These are phyloP conservation scores for Philereme vetulata DNA, from an alignment of 2,888 invertebrate genomes.

Conservation along the genomic window DNA sequence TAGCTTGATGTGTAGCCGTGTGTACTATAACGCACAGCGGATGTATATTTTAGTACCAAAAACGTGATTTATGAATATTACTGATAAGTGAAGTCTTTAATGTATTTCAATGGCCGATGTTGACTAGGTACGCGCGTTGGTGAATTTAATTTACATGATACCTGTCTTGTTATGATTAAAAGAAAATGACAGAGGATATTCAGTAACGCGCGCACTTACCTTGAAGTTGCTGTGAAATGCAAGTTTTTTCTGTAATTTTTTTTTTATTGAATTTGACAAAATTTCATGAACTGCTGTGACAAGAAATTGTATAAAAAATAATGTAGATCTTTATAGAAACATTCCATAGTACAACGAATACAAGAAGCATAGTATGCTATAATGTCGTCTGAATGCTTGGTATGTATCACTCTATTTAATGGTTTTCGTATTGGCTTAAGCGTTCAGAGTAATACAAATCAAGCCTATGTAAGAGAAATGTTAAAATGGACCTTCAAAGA, in stretches of 20 bases:
- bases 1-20: too few species aligned
- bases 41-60: neutral
- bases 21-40: neutral
- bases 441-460: conserved; percentile 12
- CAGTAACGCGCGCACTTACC: neutral
- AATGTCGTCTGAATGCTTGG: conserved; percentile 8
- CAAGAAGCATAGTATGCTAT: neutral
- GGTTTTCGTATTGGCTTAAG: neutral
- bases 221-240: neutral
- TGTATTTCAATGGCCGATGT: too few species aligned
- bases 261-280: conserved; percentile 13
- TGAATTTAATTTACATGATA: too few species aligned
- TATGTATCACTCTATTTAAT: conserved; percentile 17
- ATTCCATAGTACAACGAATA: conserved; percentile 17
- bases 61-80: too few species aligned
- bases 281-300: conserved; percentile 9
- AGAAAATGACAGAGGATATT: too few species aligned
- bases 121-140: too few species aligned
- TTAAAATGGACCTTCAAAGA: neutral
- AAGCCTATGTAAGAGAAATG: neutral
- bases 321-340: conserved; percentile 25
- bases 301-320: conserved; percentile 17
- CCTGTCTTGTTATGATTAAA: too few species aligned
- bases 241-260: conserved; percentile 12
- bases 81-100: too few species aligned